phyloP scores from a whole-genome alignment of 2,113 vertebrate species.

The Podocnemis expansa region DNA sequence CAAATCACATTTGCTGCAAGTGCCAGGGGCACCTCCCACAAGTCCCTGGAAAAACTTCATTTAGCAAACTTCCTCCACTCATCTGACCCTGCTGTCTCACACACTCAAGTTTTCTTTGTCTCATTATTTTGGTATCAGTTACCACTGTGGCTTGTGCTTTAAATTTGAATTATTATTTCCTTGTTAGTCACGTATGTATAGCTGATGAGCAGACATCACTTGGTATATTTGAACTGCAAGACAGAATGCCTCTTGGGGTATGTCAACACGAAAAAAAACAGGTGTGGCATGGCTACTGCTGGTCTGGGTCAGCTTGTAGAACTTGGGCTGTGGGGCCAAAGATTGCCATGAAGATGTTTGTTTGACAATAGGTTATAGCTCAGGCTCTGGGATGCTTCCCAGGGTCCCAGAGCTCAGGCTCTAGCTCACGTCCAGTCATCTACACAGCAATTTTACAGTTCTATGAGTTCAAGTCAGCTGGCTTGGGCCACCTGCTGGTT shows the following conservation, averaged over 20 bases:
- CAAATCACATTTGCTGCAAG: neutral
- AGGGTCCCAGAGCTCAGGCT: neutral
- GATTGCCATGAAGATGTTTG: neutral
- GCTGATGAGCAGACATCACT: neutral
- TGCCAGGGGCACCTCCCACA: neutral
- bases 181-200: neutral
- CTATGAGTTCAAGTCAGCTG: neutral
- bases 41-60: neutral
- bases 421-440: too few species aligned
- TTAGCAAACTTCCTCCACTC: neutral
- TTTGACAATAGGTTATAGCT: neutral
- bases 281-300: neutral
- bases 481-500: neutral
- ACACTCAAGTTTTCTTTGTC: neutral
- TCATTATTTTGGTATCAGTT: neutral
- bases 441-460: neutral
- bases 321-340: neutral
- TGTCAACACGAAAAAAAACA: neutral
- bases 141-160: too few species aligned
- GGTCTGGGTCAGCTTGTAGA: neutral
- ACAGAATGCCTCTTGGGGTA: neutral
- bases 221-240: neutral
- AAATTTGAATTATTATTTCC: neutral
- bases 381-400: neutral
- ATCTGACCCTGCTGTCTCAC: neutral